These are phyloP conservation scores for Martes martes DNA, from an alignment of 2,113 vertebrate species.

Conservation along the genomic window DNA sequence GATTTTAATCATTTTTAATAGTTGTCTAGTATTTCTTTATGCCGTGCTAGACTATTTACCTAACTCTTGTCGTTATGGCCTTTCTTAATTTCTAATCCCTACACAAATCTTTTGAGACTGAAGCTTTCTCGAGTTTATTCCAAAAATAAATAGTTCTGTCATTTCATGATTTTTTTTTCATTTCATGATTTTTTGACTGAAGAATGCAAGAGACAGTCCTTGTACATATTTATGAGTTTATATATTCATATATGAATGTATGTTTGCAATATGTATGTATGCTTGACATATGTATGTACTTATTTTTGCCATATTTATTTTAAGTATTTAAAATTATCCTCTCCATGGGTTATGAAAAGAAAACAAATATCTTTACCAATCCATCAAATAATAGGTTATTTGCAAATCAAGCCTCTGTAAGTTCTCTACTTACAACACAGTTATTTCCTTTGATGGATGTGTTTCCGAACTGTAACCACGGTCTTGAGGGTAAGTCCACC, in stretches of 20 bases:
- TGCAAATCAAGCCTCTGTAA: neutral
- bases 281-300: neutral
- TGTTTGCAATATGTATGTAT: neutral
- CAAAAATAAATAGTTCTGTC: constrained; percentile 40
- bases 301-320: constrained; percentile 28
- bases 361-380: neutral
- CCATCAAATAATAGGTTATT: neutral
- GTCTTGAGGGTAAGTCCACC: constrained; percentile 40
- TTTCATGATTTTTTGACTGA: constrained; percentile 25
- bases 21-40: neutral
- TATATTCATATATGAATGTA: neutral
- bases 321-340: neutral
- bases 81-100: constrained; percentile 58
- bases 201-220: constrained; percentile 29
- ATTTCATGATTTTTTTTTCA: neutral
- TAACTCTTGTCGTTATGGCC: neutral
- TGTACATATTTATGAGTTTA: neutral
- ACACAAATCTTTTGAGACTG: constrained; percentile 8
- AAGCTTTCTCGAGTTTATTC: constrained; percentile 41
- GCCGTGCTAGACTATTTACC: neutral
- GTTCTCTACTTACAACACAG: neutral
- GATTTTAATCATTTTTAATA: neutral
- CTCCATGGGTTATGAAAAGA: neutral
- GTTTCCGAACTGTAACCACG: neutral
- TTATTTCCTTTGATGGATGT: neutral